Percentiles rank a stretch among this genome's conserved stretches.
These are phyloP conservation scores for Acronicta aceris DNA, from an alignment of 2,888 invertebrate species.

Conservation along the genomic window DNA sequence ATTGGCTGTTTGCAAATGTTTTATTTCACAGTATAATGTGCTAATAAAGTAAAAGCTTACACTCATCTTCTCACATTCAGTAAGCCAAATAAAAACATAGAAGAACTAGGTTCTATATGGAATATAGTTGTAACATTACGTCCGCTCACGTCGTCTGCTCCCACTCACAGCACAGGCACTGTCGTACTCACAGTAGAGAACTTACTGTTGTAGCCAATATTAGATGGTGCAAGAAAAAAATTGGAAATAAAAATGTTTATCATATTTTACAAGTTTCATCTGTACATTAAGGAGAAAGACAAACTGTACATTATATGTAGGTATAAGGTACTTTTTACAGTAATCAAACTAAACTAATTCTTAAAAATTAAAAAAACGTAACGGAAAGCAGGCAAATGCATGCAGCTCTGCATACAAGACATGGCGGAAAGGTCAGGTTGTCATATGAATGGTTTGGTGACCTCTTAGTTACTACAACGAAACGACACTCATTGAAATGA, in stretches of 20 bases:
- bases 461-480: conserved; percentile 89
- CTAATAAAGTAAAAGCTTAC: conserved; percentile 62
- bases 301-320: conserved; percentile 85
- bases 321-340: conserved; percentile 84
- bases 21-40: conserved; percentile 63
- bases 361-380: conserved; percentile 89
- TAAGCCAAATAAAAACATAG: conserved; percentile 85
- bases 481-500: conserved; percentile 92
- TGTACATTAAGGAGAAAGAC: conserved; percentile 87
- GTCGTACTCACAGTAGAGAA: conserved; percentile 88
- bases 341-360: conserved; percentile 87
- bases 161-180: conserved; percentile 73
- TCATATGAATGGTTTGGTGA: conserved; percentile 90
- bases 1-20: conserved; percentile 65
- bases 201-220: conserved; percentile 90
- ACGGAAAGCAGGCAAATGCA: conserved; percentile 93
- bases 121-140: conserved; percentile 69
- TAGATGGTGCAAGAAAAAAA: conserved; percentile 92
- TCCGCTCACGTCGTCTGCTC: conserved; percentile 78
- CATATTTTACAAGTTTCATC: conserved; percentile 87
- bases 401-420: conserved; percentile 91
- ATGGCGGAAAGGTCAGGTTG: conserved; percentile 92
- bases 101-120: conserved; percentile 68
- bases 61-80: conserved; percentile 81
- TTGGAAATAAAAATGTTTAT: conserved; percentile 91